Evolutionary conservation across 2,888 invertebrate genomes (phyloP).

Genomic region (Nymphalis polychloros): DNA sequence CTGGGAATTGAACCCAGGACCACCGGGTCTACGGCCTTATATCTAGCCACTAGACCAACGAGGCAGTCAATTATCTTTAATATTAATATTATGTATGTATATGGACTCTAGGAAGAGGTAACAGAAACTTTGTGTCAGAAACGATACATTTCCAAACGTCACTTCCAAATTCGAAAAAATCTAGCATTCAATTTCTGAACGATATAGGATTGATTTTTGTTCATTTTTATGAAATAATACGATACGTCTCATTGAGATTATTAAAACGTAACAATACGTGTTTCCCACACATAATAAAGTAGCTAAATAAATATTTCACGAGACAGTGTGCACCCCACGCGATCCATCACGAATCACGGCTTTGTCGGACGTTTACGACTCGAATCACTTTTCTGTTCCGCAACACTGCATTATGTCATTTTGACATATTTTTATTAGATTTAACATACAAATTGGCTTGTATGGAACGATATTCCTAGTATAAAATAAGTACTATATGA

Average conservation of each 20-base stretch:
- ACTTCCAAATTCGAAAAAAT: no score
- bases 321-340: constrained; percentile 44
- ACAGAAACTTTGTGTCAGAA: no score
- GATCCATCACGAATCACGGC: constrained; percentile 72
- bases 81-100: no score
- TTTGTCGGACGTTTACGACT: constrained; percentile 67
- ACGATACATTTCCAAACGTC: no score
- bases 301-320: constrained; percentile 40
- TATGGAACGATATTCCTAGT: no score
- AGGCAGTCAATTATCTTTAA: no score
- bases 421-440: constrained; percentile 27
- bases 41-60: no score
- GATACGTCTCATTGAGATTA: constrained; percentile 3
- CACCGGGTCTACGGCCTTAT: no score
- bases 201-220: neutral
- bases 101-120: no score
- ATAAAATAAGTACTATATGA: no score
- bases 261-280: constrained; percentile 13
- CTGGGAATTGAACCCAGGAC: no score
- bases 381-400: constrained; percentile 73
- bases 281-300: constrained; percentile 30
- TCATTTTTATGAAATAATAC: neutral
- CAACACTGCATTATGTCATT: constrained; percentile 42
- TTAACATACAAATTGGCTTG: neutral
- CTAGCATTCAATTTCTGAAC: no score